Base-by-base conservation (phyloP, 2,888 invertebrate genomes). In the Apodemia zela region DNA sequence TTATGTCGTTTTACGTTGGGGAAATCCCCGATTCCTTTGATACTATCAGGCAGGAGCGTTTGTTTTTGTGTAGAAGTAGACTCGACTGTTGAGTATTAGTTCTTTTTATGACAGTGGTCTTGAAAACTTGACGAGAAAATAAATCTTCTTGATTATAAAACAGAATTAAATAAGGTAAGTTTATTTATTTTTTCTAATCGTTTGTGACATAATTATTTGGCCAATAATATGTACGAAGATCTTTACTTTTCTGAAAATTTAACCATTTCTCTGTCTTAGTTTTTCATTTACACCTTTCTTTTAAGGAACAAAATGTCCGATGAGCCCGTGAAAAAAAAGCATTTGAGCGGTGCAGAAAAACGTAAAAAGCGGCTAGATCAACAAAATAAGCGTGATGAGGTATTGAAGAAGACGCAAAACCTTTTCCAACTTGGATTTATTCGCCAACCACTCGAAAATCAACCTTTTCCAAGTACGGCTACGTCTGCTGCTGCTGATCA, bases 261-360 rank as follows among this genome's bases (percentile, higher is more conserved):
- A 45, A n/a, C 45, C 45, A n/a, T 45, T 45, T 45, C n/a, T 45
- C 7, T 45, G n/a, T 45, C n/a, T 5, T 45, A 45, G 45, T n/a
- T 15, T 45, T 45, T 45, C 45, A 45, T n/a, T 45, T 45, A 58
- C 58, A 29, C 15, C 29, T 58, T 58, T 58, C 29, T 29, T 58
- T 58, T 29, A 21, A 57, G 57, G 33, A 63, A 59, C 59, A 63
- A 60, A 63, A 59, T 63, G 63, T 63, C 59, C n/a, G 59, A 60
- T 49, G 51, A 59, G 47, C 38, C 63, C 51, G 60, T 63, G 45
- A 63, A 63, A 59, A 63, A 63, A 61, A 58, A 63, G 45, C 51
- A 63, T 57, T 59, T 59, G 45, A 63, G 63, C 13, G 60, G 59
- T 63, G 17, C 59, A 45, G 63, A 59, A 63, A 63, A 63, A 63